Base-by-base conservation (phyloP, 2,113 vertebrate species). In the Raja brachyura region DNA sequence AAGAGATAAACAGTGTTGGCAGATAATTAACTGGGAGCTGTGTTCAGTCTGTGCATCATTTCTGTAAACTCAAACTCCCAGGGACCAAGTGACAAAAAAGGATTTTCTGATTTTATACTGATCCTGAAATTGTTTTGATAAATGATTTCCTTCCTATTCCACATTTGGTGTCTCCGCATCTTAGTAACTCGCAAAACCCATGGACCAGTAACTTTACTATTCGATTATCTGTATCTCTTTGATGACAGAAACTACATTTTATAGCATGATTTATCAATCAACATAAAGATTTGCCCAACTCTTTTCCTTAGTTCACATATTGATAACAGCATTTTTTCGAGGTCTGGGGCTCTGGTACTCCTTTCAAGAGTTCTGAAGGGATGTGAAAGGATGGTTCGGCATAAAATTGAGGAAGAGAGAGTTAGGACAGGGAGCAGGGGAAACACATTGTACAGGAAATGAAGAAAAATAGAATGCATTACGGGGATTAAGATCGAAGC, bases 21-120 rank as follows among this genome's bases (percentile, higher is more conserved):
- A 70, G 88, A 90, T 90, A 90, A 90, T 90, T 90, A 90, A 90
- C 88, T 90, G 61, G 54, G n/a, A 90, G 88, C 28, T 33, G 63
- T 18, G n/a, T 70, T 33, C 88, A 90, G 59, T 70, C 88, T 70
- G 88, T 90, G 63, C 88, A 39, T 20, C 33, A 70, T 70, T 73
- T 68, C 31, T 73, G 22, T 25, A 90, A 90, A 68, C n/a, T 90
- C 63, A 70, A 86, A 86, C 56, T 86, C 56, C 56, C 83, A 86
- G 83, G 48, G 56, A 85, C 54, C 54, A 25, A 59, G 4, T 85
- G 54, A 61, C 28, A 61, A 86, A 83, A 85, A 56, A 85, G 79
- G 54, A 59, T n/a, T 85, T 54, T 20, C 22, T 59, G 25, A 22
- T 56, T 61, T 86, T 63, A 86, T 61, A 86, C 83, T 61, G 56